Evolutionary conservation across 2,113 vertebrate genomes (phyloP), one percentile per base, ranked within the genome.

Genomic region (Aptenodytes patagonicus): DNA sequence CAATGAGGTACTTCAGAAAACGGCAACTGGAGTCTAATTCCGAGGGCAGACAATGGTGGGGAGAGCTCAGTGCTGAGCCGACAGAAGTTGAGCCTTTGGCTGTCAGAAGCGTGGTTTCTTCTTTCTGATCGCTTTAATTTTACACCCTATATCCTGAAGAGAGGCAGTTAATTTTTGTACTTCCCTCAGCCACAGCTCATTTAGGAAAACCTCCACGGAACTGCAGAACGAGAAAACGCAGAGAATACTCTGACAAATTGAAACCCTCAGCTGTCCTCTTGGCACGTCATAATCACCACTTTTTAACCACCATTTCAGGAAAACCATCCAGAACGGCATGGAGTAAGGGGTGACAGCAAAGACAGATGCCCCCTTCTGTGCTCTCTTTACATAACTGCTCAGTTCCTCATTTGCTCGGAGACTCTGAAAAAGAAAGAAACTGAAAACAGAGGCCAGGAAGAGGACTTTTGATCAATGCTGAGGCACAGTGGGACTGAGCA

Each of bases 111-210:
- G 0, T 72, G 55, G 68, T 54, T 95, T 97, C 93, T 78, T 91
- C 96, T 84, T 94, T 96, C 83, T 96, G 83, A 94, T 94, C 1
- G 14, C 95, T 97, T 95, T 95, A 96, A 96, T 96, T 96, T 95
- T 91, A 76, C 66, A 87, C 87, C 84, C 95, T 95, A n/a, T 90
- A 61, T 61, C 91, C 87, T 87, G 90, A 96, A 93, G 91, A 95
- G 95, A 91, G 61, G 49, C 54, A 91, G 78, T 90, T 96, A 96
- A 96, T 95, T 94, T 93, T 92, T 94, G 54, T 72, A 94, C 93
- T 97, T 87, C 73, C 65, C 91, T 89, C 77, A 93, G 81, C 54
- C 73, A 76, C 78, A 82, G 91, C 91, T 95, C 87, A 90, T 94
- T 96, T 91, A 97, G 81, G 57, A 91, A 96, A 96, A 85, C 36